Percentiles rank a stretch among this genome's conserved stretches.
Conservation (phyloP, 2,888 invertebrate genomes). For the Sinotaia quadrata region DNA sequence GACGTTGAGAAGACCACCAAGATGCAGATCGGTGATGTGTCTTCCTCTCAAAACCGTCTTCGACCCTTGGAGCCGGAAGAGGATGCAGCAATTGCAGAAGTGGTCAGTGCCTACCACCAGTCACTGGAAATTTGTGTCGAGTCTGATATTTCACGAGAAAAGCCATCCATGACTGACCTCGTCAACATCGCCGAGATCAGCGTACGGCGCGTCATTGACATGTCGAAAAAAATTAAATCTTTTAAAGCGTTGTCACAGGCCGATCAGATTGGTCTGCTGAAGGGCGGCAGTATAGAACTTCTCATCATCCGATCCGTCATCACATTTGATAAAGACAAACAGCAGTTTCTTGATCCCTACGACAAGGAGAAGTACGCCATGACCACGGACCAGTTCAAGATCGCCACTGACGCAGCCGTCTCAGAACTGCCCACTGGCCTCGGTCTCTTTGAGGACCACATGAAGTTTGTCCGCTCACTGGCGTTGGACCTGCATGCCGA, state of each 20-base stretch:
- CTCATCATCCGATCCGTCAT: conserved; percentile 94
- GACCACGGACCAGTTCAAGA: conserved; percentile 90
- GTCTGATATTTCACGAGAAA: conserved; percentile 59
- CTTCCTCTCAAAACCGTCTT: conserved; percentile 47
- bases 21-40: conserved; percentile 60
- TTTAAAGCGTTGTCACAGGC: conserved; percentile 96
- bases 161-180: conserved; percentile 66
- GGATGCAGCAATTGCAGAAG: conserved; percentile 64
- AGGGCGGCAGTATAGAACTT: conserved; percentile 97
- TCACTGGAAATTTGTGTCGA: conserved; percentile 69
- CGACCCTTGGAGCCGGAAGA: conserved; percentile 64
- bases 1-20: conserved; percentile 49
- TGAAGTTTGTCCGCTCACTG: conserved; percentile 74
- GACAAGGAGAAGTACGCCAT: conserved; percentile 78
- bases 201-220: conserved; percentile 82
- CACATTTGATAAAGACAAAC: conserved; percentile 90
- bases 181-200: conserved; percentile 72
- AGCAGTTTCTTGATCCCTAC: conserved; percentile 84
- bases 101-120: conserved; percentile 65
- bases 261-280: conserved; percentile 91
- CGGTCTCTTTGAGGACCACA: conserved; percentile 71
- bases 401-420: conserved; percentile 75
- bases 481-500: conserved; percentile 88
- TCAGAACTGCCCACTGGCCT: conserved; percentile 44
- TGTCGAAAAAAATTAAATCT: conserved; percentile 78